phyloP scores from a whole-genome alignment of 2,113 vertebrate genomes.

The Rhinolophus ferrumequinum region DNA sequence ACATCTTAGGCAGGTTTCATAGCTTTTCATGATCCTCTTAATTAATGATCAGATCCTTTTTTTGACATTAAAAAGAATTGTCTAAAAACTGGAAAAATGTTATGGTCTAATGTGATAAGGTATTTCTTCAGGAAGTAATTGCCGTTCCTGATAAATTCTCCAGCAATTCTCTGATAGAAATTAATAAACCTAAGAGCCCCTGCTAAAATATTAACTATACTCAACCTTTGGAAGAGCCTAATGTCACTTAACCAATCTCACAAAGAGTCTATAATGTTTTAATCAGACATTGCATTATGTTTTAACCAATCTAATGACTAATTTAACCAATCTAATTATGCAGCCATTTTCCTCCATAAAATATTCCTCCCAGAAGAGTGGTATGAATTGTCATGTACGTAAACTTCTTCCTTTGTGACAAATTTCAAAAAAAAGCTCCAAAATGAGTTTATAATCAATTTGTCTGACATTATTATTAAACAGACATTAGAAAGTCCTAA shows the following conservation, averaged over 20 bases:
- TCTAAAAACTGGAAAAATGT: background rate
- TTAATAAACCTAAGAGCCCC: background rate
- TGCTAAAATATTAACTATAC: background rate
- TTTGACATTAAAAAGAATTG: background rate
- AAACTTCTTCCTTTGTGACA: background rate
- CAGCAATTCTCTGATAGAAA: background rate
- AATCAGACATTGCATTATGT: background rate
- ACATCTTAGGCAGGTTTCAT: background rate
- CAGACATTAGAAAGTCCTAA: background rate
- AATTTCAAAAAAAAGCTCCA: background rate
- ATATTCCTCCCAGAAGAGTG: background rate
- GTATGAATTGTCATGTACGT: background rate
- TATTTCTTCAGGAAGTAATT: background rate
- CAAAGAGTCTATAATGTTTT: background rate
- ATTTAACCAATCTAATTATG: background rate
- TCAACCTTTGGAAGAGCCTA: background rate
- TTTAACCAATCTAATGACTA: background rate
- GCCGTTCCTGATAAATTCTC: background rate
- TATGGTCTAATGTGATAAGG: background rate
- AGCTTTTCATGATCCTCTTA: background rate
- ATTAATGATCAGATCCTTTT: background rate
- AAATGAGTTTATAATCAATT: background rate
- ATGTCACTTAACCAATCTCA: background rate
- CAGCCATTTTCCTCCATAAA: background rate
- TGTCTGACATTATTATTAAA: background rate